A percentile compares a stretch with the other conserved stretches of the same genome.
Conservation (phyloP, 2,888 invertebrate genomes). For the Eurytoma californica region DNA sequence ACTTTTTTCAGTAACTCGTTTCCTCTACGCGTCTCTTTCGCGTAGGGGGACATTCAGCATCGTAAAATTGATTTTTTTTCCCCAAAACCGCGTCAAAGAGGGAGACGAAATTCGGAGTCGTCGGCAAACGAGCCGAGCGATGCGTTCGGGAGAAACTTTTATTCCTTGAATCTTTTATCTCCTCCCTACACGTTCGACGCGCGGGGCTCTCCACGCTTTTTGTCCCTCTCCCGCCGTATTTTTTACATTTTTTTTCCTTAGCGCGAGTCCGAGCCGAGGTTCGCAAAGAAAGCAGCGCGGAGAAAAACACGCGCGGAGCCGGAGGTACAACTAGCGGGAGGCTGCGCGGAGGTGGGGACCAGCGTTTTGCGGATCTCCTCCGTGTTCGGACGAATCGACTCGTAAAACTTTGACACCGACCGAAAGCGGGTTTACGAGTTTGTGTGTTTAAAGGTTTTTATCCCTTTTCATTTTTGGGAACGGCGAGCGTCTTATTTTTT, state of each 20-base stretch:
- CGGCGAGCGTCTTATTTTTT: neutral
- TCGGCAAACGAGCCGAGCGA: neutral
- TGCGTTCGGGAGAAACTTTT: constrained; percentile 26
- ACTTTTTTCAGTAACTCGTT: constrained; percentile 43
- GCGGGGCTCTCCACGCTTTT: constrained; percentile 38
- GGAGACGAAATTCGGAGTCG: constrained; percentile 8
- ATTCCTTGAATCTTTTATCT: constrained; percentile 41
- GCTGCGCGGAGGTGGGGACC: neutral
- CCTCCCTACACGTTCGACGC: constrained; percentile 27
- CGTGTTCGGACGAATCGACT: no score
- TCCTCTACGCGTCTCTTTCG: constrained; percentile 25
- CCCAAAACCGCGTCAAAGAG: constrained; percentile 20
- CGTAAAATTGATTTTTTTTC: constrained; percentile 45
- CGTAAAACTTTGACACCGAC: constrained; percentile 50
- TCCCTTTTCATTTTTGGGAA: constrained; percentile 46
- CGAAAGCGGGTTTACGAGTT: constrained; percentile 47
- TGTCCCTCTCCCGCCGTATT: constrained; percentile 17
- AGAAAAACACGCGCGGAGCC: neutral
- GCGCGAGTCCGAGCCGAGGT: neutral
- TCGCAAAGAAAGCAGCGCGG: neutral
- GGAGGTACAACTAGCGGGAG: no score
- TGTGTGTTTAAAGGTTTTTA: constrained; percentile 49
- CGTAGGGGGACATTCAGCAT: constrained; percentile 6
- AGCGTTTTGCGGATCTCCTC: no score
- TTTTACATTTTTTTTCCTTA: constrained; percentile 10